These are phyloP conservation scores for Saguinus midas DNA, from an alignment of 2,113 vertebrate species.

Conservation along the genomic window DNA sequence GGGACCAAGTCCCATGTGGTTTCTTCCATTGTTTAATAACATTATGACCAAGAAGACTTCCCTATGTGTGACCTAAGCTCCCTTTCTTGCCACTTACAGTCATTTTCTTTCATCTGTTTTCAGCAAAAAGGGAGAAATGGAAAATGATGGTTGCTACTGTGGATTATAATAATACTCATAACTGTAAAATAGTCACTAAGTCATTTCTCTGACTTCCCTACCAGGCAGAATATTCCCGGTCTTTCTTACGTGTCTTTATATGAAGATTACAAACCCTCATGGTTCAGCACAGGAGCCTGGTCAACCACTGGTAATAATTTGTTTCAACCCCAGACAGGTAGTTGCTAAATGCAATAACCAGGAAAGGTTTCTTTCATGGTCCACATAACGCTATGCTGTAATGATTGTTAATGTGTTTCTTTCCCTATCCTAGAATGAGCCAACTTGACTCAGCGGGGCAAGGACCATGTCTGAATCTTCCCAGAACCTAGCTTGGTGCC, in stretches of 20 bases:
- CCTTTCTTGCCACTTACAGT: neutral
- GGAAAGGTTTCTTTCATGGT: neutral
- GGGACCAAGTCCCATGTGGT: neutral
- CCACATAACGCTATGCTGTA: neutral
- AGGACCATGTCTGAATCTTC: neutral
- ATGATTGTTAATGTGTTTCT: neutral
- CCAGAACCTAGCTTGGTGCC: neutral
- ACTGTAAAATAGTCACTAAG: neutral
- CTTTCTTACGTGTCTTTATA: neutral
- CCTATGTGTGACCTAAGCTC: neutral
- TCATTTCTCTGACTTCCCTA: neutral
- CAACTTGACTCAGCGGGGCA: neutral
- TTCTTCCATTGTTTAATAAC: neutral
- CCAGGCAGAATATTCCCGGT: neutral
- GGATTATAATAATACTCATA: neutral
- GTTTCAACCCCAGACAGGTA: conserved; percentile 20
- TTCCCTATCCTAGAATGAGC: neutral
- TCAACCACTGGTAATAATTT: neutral
- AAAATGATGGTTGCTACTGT: neutral
- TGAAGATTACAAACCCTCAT: neutral
- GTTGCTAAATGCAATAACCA: neutral
- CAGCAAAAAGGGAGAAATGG: neutral
- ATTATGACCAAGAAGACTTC: neutral
- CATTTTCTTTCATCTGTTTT: conserved; percentile 18
- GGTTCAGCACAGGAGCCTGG: neutral